Percentiles rank a stretch among this genome's conserved stretches.
phyloP scores from a whole-genome alignment of 2,888 invertebrate species.

The Antitype chi region DNA sequence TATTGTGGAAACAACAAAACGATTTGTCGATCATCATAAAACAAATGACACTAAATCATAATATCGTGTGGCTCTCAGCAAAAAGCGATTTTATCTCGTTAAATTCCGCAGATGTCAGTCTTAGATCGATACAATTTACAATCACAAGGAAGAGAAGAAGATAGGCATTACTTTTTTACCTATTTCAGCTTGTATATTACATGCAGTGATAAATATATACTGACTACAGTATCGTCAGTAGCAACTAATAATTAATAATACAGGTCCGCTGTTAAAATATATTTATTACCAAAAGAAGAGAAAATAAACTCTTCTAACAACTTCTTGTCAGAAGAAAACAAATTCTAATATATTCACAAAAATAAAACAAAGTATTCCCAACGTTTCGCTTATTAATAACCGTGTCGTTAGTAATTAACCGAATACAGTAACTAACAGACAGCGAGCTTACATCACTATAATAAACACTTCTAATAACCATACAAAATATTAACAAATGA shows the following conservation, averaged over 20 bases:
- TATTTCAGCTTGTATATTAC: not conserved
- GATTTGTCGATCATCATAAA: conserved; percentile 5
- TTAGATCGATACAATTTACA: conserved; percentile 13
- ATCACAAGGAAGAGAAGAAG: not conserved
- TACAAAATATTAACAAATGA: conserved; percentile 71
- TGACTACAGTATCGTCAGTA: not conserved
- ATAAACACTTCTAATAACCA: conserved; percentile 56
- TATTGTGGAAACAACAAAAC: conserved; percentile 4
- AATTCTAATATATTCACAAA: not conserved
- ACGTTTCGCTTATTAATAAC: conserved; percentile 55
- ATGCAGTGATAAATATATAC: not conserved
- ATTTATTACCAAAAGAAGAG: too few relatives aligned
- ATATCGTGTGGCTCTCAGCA: conserved; percentile 3
- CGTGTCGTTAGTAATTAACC: conserved; percentile 66
- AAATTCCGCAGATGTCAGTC: not conserved
- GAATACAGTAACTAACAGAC: conserved; percentile 56
- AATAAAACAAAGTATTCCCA: conserved; percentile 16
- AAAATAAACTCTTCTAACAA: too few relatives aligned
- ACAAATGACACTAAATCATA: not conserved
- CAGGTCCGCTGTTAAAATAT: not conserved
- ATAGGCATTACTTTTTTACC: not conserved
- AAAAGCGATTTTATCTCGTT: conserved; percentile 2
- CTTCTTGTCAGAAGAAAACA: not conserved
- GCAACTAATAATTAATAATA: not conserved
- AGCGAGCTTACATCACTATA: conserved; percentile 56